Evolutionary conservation across 2,888 invertebrate species (phyloP).

Genomic region (Nemurella pictetii): DNA sequence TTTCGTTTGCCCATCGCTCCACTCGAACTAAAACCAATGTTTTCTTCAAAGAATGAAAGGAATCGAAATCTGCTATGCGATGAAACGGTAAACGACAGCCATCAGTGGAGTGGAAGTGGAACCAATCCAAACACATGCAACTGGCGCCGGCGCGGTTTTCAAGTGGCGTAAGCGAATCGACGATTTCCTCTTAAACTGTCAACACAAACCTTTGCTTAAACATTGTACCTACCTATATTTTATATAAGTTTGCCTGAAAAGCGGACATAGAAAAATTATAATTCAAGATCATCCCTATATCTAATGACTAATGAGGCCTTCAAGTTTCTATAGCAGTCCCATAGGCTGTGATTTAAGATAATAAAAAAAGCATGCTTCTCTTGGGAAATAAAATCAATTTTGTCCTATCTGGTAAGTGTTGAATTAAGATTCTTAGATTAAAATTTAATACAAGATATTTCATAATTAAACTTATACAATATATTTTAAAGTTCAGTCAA

Average conservation of each 20-base stretch:
- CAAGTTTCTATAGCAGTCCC: too few relatives aligned
- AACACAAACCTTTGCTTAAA: too few relatives aligned
- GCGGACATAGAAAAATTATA: too few relatives aligned
- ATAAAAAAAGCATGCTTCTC: too few relatives aligned
- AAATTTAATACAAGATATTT: neutral
- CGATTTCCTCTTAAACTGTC: too few relatives aligned
- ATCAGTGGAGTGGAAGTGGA: neutral
- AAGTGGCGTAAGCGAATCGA: neutral
- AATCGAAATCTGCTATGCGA: neutral
- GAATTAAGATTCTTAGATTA: neutral
- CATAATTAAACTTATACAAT: neutral
- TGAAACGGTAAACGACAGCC: neutral
- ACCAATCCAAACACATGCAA: neutral
- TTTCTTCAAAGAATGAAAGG: neutral
- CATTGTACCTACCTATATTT: too few relatives aligned
- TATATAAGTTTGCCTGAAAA: too few relatives aligned
- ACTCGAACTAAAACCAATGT: neutral
- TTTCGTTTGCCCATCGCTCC: constrained; percentile 77
- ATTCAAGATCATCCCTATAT: too few relatives aligned
- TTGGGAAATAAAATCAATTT: too few relatives aligned
- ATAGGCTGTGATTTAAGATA: too few relatives aligned
- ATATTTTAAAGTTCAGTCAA: neutral
- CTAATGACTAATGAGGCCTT: too few relatives aligned
- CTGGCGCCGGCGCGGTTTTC: neutral
- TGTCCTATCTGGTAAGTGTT: too few relatives aligned